Base-by-base conservation (phyloP, 1,140 invertebrate genomes). In the Phymorhynchus buccinoides region DNA sequence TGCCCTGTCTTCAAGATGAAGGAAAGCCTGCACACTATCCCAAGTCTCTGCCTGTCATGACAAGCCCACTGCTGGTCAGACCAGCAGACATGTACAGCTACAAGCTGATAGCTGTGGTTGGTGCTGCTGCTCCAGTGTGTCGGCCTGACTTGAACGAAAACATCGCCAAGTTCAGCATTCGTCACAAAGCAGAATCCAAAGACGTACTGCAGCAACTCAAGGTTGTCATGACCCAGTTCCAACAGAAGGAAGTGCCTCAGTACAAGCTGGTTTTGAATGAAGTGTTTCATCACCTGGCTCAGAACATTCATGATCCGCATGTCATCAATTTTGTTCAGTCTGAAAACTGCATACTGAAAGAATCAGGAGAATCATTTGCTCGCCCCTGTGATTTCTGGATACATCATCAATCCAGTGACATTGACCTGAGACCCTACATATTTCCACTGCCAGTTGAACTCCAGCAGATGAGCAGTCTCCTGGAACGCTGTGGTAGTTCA, bases 401-500 rank as follows among this genome's bases (percentile, higher is more conserved):
- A 41, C 32, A 79, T 30, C n/a, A 22, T 16, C n/a, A 52, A 52
- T 1, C 22, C 6, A 42, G 22, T 30, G 83, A 84, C 73, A 48
- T 77, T n/a, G 39, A 52, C 73, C 30, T 84, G 71, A 77, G 75
- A 44, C 68, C 83, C 22, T 77, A 77, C 73, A 77, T 32, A 41
- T 77, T 78, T 44, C 83, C 48, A 44, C 14, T 84, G 71, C 73
- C 83, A 35, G 48, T 75, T 27, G 73, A 77, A 44, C 48, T 84
- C 41, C n/a, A 30, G 44, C 7, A 6, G 4, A 30, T 39, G n/a
- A 18, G 56, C 18, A 27, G 35, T 66, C 42, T 71, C 30, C 30
- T 62, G 32, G 6, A 27, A 22, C 16, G 3, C 48, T 87, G 37
- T 88, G 88, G 88, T 52, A 85, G n/a, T 84, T 87, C 84, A 71